Percentiles rank a stretch among this genome's conserved stretches.
Evolutionary conservation across 2,888 invertebrate genomes (phyloP).

Genomic region (Lasioglossum zephyrum): DNA sequence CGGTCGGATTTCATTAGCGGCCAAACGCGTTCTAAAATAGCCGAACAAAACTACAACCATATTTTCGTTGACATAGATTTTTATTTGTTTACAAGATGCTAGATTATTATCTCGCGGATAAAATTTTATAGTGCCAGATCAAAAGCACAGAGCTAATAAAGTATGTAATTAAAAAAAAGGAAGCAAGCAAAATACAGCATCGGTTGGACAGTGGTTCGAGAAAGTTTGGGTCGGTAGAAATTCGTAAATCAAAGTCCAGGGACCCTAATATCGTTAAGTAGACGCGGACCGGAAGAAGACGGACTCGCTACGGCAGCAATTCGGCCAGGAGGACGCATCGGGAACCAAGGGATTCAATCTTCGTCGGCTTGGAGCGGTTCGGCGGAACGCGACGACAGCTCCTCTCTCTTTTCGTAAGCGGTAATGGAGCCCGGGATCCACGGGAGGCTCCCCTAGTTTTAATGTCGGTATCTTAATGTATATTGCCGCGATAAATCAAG

Average conservation of each 20-base stretch:
- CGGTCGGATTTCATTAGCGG: not conserved
- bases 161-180: no score
- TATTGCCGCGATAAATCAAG: constrained; percentile 84
- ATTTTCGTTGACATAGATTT: not conserved
- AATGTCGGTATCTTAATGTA: constrained; percentile 85
- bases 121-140: not conserved
- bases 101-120: not conserved
- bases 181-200: not conserved
- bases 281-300: constrained; percentile 12
- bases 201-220: not conserved
- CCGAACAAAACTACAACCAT: not conserved
- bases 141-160: not conserved
- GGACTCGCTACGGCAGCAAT: constrained; percentile 20
- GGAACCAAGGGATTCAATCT: constrained; percentile 67
- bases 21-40: not conserved
- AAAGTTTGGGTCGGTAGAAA: not conserved
- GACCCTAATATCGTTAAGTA: constrained; percentile 17
- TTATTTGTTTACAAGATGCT: not conserved
- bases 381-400: constrained; percentile 69
- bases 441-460: constrained; percentile 83
- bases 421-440: constrained; percentile 77
- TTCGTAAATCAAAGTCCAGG: not conserved
- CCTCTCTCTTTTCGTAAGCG: constrained; percentile 67
- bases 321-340: constrained; percentile 28
- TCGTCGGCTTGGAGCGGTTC: constrained; percentile 46